Evolutionary conservation across 2,888 invertebrate genomes (phyloP).

Genomic region (Lasioglossum malachurum): DNA sequence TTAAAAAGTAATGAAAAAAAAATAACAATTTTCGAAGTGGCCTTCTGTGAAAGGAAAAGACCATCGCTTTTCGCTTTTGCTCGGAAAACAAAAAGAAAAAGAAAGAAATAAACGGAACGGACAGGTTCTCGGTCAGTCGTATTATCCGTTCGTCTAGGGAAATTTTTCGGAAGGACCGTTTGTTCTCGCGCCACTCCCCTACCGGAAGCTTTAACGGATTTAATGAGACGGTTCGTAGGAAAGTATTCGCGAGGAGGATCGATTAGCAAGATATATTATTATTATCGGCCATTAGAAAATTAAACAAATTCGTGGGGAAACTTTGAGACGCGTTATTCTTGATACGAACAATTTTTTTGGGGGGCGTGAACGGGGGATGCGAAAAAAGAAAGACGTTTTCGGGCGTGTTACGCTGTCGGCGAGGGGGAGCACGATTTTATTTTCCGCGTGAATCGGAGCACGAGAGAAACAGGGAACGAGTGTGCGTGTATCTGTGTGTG

Average conservation of each 20-base stretch:
- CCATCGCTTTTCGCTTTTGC: constrained; percentile 80
- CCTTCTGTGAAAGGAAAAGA: constrained; percentile 81
- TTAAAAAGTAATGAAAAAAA: constrained; percentile 65
- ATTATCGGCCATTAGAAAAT: constrained; percentile 66
- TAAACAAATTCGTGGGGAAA: constrained; percentile 52
- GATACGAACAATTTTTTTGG: constrained; percentile 83
- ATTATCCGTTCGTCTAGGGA: constrained; percentile 64
- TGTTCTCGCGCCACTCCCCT: constrained; percentile 67
- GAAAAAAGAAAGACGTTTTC: constrained; percentile 7
- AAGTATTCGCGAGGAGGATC: constrained; percentile 26
- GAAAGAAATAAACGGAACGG: constrained; percentile 35
- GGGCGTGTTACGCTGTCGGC: constrained; percentile 3
- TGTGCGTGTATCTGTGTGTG: too few species aligned
- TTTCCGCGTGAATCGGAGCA: constrained; percentile 56
- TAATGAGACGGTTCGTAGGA: constrained; percentile 17
- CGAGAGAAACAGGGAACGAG: not conserved
- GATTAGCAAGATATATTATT: constrained; percentile 50
- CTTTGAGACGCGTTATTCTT: constrained; percentile 81
- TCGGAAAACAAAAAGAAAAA: constrained; percentile 34
- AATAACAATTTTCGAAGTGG: constrained; percentile 81
- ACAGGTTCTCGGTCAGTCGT: constrained; percentile 54
- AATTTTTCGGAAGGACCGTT: constrained; percentile 56
- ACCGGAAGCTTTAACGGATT: constrained; percentile 41
- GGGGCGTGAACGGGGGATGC: constrained; percentile 31
- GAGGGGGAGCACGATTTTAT: constrained; percentile 48